Conservation (phyloP, 2,797 vertebrate species). For the Meda fulgida region DNA sequence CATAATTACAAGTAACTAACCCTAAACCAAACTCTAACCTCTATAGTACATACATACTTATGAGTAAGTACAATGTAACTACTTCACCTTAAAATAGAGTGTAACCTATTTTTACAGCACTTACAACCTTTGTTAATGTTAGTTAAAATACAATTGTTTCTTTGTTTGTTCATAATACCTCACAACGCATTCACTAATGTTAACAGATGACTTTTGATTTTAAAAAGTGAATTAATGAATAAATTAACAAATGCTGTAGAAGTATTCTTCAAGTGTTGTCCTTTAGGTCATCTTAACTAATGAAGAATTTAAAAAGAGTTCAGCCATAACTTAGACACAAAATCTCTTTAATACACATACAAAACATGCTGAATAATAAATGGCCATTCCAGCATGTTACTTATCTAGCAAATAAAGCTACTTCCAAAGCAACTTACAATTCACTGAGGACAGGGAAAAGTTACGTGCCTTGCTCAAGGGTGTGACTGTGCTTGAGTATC, state of each 20-base stretch:
- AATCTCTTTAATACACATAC: background rate
- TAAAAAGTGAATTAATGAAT: background rate
- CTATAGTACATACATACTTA: too few relatives aligned
- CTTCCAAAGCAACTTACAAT: background rate
- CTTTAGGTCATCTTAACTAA: background rate
- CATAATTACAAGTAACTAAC: too few relatives aligned
- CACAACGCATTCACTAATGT: background rate
- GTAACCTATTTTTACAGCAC: too few relatives aligned
- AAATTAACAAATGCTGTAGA: background rate
- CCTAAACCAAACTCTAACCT: too few relatives aligned
- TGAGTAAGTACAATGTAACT: too few relatives aligned
- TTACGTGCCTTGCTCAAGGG: background rate
- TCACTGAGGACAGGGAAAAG: background rate
- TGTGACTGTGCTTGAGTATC: background rate
- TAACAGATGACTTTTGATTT: background rate
- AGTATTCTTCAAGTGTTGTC: background rate
- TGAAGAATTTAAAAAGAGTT: background rate
- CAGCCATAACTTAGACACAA: background rate
- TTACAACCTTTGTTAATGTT: background rate
- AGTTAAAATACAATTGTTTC: background rate
- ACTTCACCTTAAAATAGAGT: too few relatives aligned
- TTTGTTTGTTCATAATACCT: background rate
- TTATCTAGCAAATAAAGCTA: background rate
- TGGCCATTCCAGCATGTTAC: background rate
- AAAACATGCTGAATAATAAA: conserved; percentile 16